phyloP scores from a whole-genome alignment of 35 echinoderm and acorn worm species.

The Diadema setosum region DNA sequence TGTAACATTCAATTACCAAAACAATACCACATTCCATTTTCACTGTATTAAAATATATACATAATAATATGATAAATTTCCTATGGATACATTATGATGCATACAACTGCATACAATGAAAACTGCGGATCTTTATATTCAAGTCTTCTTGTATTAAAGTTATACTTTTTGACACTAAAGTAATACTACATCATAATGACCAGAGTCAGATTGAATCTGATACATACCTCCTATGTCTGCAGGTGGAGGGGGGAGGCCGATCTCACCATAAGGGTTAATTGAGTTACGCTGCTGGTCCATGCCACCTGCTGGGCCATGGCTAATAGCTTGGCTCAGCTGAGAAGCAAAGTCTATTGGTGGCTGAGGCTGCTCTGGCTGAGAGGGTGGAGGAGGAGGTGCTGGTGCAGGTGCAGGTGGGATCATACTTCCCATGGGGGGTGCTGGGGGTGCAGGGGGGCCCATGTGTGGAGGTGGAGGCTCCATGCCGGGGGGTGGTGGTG shows the following conservation, averaged over 20 bases:
- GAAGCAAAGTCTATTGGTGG: slow-evolving; percentile 1
- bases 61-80: too few species aligned
- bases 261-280: slow-evolving; percentile 22
- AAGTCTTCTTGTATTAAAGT: too few species aligned
- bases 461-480: not conserved
- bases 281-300: not conserved
- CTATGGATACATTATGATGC: too few species aligned
- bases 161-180: too few species aligned
- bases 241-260: slow-evolving; percentile 37
- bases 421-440: slow-evolving; percentile 45
- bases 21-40: too few species aligned
- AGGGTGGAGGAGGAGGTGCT: slow-evolving; percentile 28
- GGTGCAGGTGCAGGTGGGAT: slow-evolving; percentile 30
- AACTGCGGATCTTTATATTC: too few species aligned
- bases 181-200: too few species aligned
- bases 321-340: slow-evolving; percentile 29
- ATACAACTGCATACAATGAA: too few species aligned
- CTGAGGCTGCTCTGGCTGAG: slow-evolving; percentile 32
- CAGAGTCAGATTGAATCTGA: too few species aligned
- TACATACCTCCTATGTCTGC: slow-evolving; percentile 49
- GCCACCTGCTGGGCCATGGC: not conserved
- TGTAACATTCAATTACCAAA: too few species aligned
- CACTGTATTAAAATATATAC: too few species aligned
- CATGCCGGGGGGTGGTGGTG: slow-evolving; percentile 22
- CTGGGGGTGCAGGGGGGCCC: slow-evolving; percentile 32